Base-by-base conservation (phyloP, 1,140 invertebrate species). In the Drosophila ficusphila region DNA sequence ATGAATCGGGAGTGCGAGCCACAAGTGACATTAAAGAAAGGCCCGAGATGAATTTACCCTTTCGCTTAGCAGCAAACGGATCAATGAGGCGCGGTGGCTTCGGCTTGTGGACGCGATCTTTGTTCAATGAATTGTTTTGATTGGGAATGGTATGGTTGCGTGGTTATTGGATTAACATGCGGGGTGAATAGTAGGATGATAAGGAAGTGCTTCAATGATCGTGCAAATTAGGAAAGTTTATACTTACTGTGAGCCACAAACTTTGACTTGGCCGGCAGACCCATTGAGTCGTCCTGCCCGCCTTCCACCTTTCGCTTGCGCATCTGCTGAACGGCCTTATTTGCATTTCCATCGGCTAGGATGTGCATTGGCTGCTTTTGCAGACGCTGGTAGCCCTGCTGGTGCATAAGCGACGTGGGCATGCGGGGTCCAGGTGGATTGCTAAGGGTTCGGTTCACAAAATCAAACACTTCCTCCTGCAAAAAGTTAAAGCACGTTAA, bases 381-480 rank as follows among this genome's bases (percentile, higher is more conserved):
- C 18, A 54, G 61, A 0, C 76, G 76, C 25, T 88, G 77, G 34
- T 70, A 85, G 2, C 54, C 53, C 9, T 62, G 68, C 34, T 53
- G 69, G 14, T 71, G 47, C 11, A 69, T 39, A 5, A 88, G 29
- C 0, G 65, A 64, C 0, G 53, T 86, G 31, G 94, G 91, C 39
- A 94, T 70, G 11, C 94, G 93, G 3, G 94, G 81, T 4, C 94
- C 94, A 67, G 93, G 93, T 2, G 94, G 94, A 70, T 94, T 93
- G 7, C 93, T 73, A 16, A 95, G 72, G 16, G 94, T 92, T 14
- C 92, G 93, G 11, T 92, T 94, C 0, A 94, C 85, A 88, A 95
- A 95, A 47, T 95, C 94, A 0, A 92, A 94, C 23, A 95, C 91
- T 79, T 95, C 94, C 70, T 95, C 94, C 92, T 93, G 33, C 16